Percentiles rank a stretch among this genome's conserved stretches.
Conservation (phyloP, 2,888 invertebrate species). For the Drosophila nr. perissopoda region DNA sequence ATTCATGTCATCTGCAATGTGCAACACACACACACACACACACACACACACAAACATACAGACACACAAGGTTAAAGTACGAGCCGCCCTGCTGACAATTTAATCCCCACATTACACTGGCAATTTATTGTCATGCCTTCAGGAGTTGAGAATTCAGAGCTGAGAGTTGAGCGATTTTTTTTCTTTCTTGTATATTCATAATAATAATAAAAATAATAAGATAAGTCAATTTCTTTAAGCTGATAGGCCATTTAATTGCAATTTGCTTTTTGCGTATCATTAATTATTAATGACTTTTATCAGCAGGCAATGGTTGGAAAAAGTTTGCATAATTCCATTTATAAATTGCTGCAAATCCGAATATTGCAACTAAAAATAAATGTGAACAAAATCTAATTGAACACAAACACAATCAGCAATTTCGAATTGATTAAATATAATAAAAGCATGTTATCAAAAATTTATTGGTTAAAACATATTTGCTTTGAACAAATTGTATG, state of each 20-base stretch:
- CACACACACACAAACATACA: neutral
- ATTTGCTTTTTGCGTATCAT: constrained; percentile 31
- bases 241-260: constrained; percentile 39
- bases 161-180: neutral
- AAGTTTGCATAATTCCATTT: neutral
- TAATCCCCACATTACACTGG: constrained; percentile 51
- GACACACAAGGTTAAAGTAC: constrained; percentile 20
- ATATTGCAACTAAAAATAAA: neutral
- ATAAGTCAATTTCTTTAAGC: constrained; percentile 30
- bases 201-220: constrained; percentile 21
- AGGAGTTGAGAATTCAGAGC: constrained; percentile 17
- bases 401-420: constrained; percentile 1
- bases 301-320: neutral
- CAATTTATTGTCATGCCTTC: constrained; percentile 30
- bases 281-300: constrained; percentile 26
- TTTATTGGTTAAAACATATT: constrained; percentile 10
- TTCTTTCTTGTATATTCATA: constrained; percentile 1
- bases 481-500: constrained; percentile 9
- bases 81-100: constrained; percentile 55
- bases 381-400: constrained; percentile 6
- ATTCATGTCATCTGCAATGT: constrained; percentile 51
- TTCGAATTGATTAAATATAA: neutral
- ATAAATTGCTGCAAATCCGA: neutral
- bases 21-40: too few relatives aligned
- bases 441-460: neutral